A percentile compares a stretch with the other conserved stretches of the same genome.
Evolutionary conservation across 2,888 invertebrate species (phyloP).

Genomic region (Drosophila monieri): DNA sequence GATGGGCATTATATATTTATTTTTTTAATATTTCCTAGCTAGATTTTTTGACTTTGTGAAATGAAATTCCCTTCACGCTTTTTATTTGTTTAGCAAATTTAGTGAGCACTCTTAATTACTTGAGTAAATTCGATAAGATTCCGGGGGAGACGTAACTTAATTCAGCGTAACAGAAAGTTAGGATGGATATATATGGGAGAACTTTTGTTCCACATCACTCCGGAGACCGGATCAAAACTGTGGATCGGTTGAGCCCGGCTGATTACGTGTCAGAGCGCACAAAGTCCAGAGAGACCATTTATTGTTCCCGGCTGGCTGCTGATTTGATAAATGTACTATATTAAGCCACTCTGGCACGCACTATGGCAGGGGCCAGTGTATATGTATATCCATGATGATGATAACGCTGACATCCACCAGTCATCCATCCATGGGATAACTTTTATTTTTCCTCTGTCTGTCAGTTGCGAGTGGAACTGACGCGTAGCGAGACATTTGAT

Average conservation of each 20-base stretch:
- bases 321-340: conserved; percentile 48
- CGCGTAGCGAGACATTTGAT: conserved; percentile 61
- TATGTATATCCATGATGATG: conserved; percentile 35
- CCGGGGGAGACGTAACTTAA: conserved; percentile 11
- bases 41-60: conserved; percentile 1
- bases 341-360: conserved; percentile 26
- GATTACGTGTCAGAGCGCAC: conserved; percentile 59
- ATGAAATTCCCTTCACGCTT: conserved; percentile 20
- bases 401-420: conserved; percentile 25
- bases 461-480: conserved; percentile 52
- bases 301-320: conserved; percentile 44
- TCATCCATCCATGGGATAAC: conserved; percentile 35
- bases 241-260: conserved; percentile 33
- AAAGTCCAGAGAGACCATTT: conserved; percentile 56
- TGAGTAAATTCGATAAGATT: conserved; percentile 22
- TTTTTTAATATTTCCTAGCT: neutral
- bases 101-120: conserved; percentile 13
- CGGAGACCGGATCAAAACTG: conserved; percentile 17
- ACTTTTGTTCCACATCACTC: conserved; percentile 27
- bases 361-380: conserved; percentile 25
- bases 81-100: conserved; percentile 10
- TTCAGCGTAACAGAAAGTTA: conserved; percentile 16
- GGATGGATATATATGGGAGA: conserved; percentile 3
- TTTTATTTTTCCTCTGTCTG: conserved; percentile 11
- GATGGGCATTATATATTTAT: neutral